These are phyloP conservation scores for Tetraodon nigroviridis DNA, from an alignment of 2,113 vertebrate species.

Conservation along the genomic window DNA sequence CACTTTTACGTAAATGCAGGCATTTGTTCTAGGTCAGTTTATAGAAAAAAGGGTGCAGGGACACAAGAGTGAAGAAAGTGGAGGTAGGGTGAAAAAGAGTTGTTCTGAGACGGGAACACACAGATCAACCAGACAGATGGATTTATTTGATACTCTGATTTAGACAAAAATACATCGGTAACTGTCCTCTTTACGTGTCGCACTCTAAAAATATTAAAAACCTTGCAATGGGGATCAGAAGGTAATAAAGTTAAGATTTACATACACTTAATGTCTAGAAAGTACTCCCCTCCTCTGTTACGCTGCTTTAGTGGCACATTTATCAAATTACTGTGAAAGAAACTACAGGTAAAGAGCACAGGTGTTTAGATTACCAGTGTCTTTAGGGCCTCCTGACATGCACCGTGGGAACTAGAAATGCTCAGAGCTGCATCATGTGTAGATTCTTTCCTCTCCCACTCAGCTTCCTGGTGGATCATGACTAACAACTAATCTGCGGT, in stretches of 20 bases:
- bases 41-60: neutral
- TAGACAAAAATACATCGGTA: too few species aligned
- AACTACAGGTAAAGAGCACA: neutral
- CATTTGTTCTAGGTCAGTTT: neutral
- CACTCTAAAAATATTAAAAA: too few species aligned
- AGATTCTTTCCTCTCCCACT: constrained; percentile 18
- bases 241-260: too few species aligned
- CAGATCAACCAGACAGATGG: too few species aligned
- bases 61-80: neutral
- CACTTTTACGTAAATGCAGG: neutral
- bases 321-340: neutral
- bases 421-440: constrained; percentile 10
- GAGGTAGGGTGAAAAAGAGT: neutral
- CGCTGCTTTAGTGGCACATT: neutral
- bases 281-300: too few species aligned
- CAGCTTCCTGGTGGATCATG: constrained; percentile 97
- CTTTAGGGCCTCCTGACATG: too few species aligned
- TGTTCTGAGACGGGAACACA: too few species aligned
- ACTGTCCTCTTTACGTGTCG: too few species aligned
- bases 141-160: too few species aligned
- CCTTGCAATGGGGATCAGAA: too few species aligned
- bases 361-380: neutral
- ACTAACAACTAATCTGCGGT: constrained; percentile 81
- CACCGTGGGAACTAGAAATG: too few species aligned
- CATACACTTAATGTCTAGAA: too few species aligned